Evolutionary conservation across 2,888 invertebrate genomes (phyloP), one percentile per base, ranked within the genome.

Genomic region (Catotricha subobsoleta): DNA sequence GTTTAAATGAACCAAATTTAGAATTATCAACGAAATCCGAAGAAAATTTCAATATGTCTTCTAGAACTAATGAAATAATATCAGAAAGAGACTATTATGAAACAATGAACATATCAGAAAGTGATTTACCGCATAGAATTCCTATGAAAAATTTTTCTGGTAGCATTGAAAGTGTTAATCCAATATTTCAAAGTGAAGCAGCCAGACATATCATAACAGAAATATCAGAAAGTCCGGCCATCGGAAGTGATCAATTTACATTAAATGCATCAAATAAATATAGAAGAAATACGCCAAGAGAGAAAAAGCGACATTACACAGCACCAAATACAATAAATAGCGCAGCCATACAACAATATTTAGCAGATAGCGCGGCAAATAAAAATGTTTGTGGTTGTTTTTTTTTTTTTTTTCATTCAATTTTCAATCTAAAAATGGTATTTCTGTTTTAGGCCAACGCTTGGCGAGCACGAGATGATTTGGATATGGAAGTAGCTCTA

Each of bases 121-220:
- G 34, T n/a, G 21, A 34, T 34, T 19, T 21, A 20, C 6, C 12
- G n/a, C 34, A 34, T 34, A 20, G 20, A 12, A 33, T 19, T 18
- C n/a, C 20, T n/a, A 34, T 20, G 20, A 34, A 19, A 19, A 34
- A 20, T 34, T 21, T 13, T 21, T 20, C 34, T n/a, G n/a, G 2
- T 7, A 19, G 21, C 21, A 33, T 19, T 19, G 34, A 34, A 19
- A 34, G 21, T 34, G 21, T 82, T 47, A 82, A 81, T 19, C 82
- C 83, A 0, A 76, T 83, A 41, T 87, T 84, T 60, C 82, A 84
- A 56, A 84, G 84, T 54, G 84, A 84, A 58, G 83, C 86, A 2
- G 86, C 87, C 2, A 73, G 78, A 46, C 81, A 84, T 62, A 87
- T 87, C 40, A 81, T 86, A 47, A 81, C 79, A 47, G 84, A 86